phyloP scores from a whole-genome alignment of 2,888 invertebrate genomes.

The Lypha dubia region DNA sequence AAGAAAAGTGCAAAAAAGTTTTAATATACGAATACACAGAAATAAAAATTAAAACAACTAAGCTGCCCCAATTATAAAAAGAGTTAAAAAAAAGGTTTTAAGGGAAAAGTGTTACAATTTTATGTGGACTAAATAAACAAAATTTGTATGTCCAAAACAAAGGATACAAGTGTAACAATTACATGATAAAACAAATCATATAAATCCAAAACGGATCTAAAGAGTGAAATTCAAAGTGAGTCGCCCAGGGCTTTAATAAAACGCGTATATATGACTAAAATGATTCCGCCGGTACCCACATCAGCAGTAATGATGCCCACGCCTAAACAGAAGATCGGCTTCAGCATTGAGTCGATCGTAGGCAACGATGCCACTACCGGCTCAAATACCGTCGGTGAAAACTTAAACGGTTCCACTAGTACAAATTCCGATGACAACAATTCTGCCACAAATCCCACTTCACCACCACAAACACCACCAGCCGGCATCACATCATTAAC shows the following conservation, averaged over 20 bases:
- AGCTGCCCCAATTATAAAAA: neutral
- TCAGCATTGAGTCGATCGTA: constrained; percentile 97
- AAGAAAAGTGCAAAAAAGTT: constrained; percentile 16
- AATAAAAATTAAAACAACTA: constrained; percentile 20
- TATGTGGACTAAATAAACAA: constrained; percentile 65
- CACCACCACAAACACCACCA: constrained; percentile 81
- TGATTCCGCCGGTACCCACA: constrained; percentile 98
- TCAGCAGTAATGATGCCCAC: constrained; percentile 94
- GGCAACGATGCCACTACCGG: constrained; percentile 85
- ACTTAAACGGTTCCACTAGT: constrained; percentile 71
- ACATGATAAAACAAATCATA: neutral
- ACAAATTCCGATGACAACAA: constrained; percentile 66
- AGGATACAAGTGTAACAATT: constrained; percentile 24
- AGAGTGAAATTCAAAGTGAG: constrained; percentile 32
- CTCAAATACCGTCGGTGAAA: constrained; percentile 73
- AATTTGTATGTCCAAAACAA: neutral
- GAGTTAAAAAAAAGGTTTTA: neutral
- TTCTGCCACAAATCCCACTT: constrained; percentile 75
- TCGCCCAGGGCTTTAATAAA: constrained; percentile 66
- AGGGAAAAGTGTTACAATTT: constrained; percentile 9
- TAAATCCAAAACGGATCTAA: constrained; percentile 50
- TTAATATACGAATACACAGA: neutral
- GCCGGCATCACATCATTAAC: constrained; percentile 62
- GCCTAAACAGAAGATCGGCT: constrained; percentile 96
- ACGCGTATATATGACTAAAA: constrained; percentile 84